Evolutionary conservation across 2,888 invertebrate species (phyloP).

Genomic region (Megamerina dolium): DNA sequence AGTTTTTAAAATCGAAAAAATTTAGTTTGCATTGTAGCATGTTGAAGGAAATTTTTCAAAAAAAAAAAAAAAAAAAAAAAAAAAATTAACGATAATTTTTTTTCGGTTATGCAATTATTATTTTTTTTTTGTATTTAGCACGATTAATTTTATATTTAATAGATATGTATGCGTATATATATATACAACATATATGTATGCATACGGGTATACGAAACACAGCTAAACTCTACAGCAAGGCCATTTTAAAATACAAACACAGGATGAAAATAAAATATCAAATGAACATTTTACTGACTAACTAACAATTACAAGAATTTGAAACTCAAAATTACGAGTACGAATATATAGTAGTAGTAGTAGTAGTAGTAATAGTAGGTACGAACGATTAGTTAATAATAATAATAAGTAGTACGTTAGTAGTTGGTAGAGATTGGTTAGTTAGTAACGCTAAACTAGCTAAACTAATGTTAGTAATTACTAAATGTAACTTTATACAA

Average conservation of each 20-base stretch:
- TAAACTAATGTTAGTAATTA: too few relatives aligned
- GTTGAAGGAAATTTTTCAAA: too few relatives aligned
- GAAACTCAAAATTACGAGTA: background rate
- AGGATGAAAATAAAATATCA: slow-evolving; percentile 4
- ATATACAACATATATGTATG: slow-evolving; percentile 15
- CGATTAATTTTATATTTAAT: too few relatives aligned
- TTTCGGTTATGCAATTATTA: background rate
- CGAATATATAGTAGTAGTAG: background rate
- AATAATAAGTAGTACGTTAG: too few relatives aligned
- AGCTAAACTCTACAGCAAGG: slow-evolving; percentile 32
- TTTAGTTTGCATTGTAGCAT: too few relatives aligned
- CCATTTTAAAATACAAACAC: slow-evolving; percentile 18
- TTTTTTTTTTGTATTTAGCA: background rate
- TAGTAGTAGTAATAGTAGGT: slow-evolving; percentile 4
- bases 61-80: slow-evolving; percentile 1
- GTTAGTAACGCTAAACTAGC: slow-evolving; percentile 20
- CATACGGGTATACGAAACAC: slow-evolving; percentile 18
- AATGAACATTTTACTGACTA: background rate
- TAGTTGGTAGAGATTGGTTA: too few relatives aligned
- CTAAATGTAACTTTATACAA: too few relatives aligned
- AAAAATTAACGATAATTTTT: background rate
- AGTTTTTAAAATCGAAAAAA: too few relatives aligned
- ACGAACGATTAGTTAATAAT: too few relatives aligned
- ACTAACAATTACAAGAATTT: background rate
- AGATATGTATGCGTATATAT: slow-evolving; percentile 4